Percentiles rank a stretch among this genome's conserved stretches.
phyloP scores from a whole-genome alignment of 2,113 vertebrate genomes.

The Odobenus rosmarus region DNA sequence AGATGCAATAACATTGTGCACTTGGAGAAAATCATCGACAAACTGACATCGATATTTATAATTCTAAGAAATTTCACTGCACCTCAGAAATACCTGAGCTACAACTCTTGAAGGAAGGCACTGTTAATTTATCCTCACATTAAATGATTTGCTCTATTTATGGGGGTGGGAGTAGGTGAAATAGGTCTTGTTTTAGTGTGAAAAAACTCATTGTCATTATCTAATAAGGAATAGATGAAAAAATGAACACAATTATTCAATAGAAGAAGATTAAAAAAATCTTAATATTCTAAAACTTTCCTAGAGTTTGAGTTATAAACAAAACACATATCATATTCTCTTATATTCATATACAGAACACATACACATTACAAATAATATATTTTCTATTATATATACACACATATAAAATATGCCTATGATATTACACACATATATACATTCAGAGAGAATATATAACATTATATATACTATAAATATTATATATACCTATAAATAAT shows the following conservation, averaged over 20 bases:
- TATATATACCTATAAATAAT: not conserved
- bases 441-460: not conserved
- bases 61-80: conserved; percentile 5
- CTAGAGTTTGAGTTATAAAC: not conserved
- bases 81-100: conserved; percentile 9
- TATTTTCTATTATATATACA: not conserved
- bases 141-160: not conserved
- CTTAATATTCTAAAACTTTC: not conserved
- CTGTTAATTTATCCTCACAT: conserved; percentile 44
- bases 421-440: not conserved
- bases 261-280: not conserved
- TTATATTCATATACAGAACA: not conserved
- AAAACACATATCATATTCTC: not conserved
- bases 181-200: not conserved
- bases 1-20: not conserved
- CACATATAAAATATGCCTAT: not conserved
- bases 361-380: not conserved
- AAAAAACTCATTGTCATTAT: not conserved
- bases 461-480: not conserved
- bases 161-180: not conserved
- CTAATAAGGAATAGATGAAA: conserved; percentile 1
- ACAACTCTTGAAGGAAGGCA: not conserved
- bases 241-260: conserved; percentile 17
- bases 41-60: not conserved
- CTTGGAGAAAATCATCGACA: conserved; percentile 51